Percentiles rank a stretch among this genome's conserved stretches.
These are phyloP conservation scores for Entomobrya multifasciata DNA, from an alignment of 2,888 invertebrate species.

Conservation along the genomic window DNA sequence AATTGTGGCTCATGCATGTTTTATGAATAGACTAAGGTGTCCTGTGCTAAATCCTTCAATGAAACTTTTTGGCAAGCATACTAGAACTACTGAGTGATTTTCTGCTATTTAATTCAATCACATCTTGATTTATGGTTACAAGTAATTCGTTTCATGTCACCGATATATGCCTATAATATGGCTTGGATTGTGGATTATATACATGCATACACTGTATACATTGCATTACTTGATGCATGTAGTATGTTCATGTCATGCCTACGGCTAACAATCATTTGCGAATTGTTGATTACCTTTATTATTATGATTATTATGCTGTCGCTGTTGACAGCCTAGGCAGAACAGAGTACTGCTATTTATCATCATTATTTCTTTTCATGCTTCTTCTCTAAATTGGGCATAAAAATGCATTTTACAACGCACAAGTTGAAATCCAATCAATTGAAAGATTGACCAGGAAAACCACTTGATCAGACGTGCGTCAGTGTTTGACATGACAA, in stretches of 20 bases:
- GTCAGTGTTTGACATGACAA: conserved; percentile 33
- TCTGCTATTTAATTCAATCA: conserved; percentile 49
- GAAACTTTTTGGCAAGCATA: neutral
- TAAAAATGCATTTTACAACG: conserved; percentile 32
- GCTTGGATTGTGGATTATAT: no score
- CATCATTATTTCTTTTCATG: conserved; percentile 2
- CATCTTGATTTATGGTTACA: conserved; percentile 17
- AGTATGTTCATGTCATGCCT: neutral
- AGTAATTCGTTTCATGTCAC: conserved; percentile 56
- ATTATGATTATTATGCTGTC: neutral
- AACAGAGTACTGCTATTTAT: neutral
- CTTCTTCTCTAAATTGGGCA: conserved; percentile 10
- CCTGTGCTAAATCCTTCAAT: neutral
- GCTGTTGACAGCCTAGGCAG: conserved; percentile 33
- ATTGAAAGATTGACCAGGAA: conserved; percentile 38
- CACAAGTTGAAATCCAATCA: neutral
- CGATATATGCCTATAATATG: no score
- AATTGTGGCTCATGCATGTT: neutral
- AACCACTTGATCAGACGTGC: conserved; percentile 28
- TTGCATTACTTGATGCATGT: neutral
- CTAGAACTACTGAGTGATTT: conserved; percentile 15
- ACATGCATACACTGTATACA: conserved; percentile 6
- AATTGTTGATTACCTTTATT: conserved; percentile 49
- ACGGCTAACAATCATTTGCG: conserved; percentile 28
- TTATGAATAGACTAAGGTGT: no score